A percentile compares a stretch with the other conserved stretches of the same genome.
Evolutionary conservation across 2,888 invertebrate species (phyloP).

Genomic region (Lutraria lutraria): DNA sequence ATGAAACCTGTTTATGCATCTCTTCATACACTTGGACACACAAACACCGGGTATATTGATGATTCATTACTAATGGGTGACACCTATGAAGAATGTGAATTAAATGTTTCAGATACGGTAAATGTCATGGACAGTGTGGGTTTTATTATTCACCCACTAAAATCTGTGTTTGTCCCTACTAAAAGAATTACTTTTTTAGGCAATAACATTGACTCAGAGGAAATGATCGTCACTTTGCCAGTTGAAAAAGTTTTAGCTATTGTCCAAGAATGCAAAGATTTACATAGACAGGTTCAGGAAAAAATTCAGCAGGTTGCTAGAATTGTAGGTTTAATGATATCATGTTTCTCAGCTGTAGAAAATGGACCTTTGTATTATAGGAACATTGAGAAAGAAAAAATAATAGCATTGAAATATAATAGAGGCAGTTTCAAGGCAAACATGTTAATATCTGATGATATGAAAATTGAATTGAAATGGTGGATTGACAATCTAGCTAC

Average conservation of each 20-base stretch:
- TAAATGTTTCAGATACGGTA: slow-evolving; percentile 35
- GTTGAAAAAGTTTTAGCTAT: background rate
- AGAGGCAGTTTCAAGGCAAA: background rate
- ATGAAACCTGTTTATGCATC: slow-evolving; percentile 9
- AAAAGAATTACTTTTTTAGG: slow-evolving; percentile 54
- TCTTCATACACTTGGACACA: slow-evolving; percentile 54
- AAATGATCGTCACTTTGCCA: slow-evolving; percentile 60
- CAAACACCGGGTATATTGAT: slow-evolving; percentile 66
- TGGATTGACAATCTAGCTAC: background rate
- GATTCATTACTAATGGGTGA: slow-evolving; percentile 55
- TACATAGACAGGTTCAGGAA: background rate
- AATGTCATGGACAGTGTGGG: slow-evolving; percentile 46
- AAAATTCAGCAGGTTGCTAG: slow-evolving; percentile 49
- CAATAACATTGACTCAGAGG: slow-evolving; percentile 59
- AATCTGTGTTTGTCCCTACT: slow-evolving; percentile 59
- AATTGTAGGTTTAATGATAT: background rate
- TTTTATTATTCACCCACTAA: slow-evolving; percentile 56
- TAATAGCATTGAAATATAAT: background rate
- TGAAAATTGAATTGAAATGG: background rate
- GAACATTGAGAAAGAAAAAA: background rate
- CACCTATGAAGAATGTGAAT: slow-evolving; percentile 1
- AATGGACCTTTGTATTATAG: too few relatives aligned
- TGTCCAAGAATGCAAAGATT: slow-evolving; percentile 13
- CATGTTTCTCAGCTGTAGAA: background rate
- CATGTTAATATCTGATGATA: background rate